Evolutionary conservation across 2,797 vertebrate species (phyloP).

Genomic region (Trichosurus vulpecula): DNA sequence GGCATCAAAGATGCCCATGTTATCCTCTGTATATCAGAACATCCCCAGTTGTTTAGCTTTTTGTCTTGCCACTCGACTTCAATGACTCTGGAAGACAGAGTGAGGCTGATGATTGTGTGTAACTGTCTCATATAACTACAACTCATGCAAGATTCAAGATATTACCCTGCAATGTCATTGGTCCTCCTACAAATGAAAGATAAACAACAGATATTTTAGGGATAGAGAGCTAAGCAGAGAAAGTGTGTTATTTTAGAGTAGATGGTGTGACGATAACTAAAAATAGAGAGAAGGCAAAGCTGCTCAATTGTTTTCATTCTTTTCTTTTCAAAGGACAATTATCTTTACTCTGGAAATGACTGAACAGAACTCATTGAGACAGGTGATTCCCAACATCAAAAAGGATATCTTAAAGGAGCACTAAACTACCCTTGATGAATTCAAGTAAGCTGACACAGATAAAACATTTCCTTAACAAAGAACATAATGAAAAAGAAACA

Average conservation of each 20-base stretch:
- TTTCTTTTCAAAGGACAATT: background rate
- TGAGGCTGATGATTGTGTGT: background rate
- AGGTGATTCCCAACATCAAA: background rate
- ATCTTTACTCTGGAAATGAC: too few relatives aligned
- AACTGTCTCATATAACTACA: background rate
- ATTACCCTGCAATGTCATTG: background rate
- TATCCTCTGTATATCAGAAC: background rate
- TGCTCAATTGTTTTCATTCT: background rate
- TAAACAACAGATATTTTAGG: background rate
- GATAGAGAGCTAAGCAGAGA: background rate
- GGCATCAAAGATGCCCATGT: background rate
- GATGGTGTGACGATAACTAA: background rate
- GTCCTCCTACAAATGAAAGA: background rate
- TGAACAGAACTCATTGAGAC: background rate
- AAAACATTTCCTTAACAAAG: too few relatives aligned
- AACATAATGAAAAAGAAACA: too few relatives aligned
- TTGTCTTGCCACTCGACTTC: background rate
- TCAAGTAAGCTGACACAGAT: too few relatives aligned
- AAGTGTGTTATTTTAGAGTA: background rate
- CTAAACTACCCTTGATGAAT: too few relatives aligned
- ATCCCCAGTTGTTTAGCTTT: background rate
- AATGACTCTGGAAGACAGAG: background rate
- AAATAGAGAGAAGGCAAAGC: background rate
- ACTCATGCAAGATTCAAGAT: background rate
- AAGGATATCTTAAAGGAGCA: background rate